Base-by-base conservation (phyloP, 2,113 vertebrate genomes). In the Scytalopus superciliaris region DNA sequence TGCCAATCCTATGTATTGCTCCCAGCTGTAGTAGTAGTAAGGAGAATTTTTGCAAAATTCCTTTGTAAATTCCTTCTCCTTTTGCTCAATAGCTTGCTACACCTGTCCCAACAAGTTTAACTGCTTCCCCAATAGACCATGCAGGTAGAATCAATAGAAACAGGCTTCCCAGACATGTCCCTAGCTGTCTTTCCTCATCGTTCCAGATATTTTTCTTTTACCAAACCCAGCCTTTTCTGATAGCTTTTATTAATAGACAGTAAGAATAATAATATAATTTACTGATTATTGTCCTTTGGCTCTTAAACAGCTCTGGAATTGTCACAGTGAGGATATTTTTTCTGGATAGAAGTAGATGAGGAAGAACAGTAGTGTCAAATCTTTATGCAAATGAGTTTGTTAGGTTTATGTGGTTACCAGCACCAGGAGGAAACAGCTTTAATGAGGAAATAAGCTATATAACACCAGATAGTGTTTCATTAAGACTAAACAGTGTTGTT, bases 191-290 rank as follows among this genome's bases (percentile, higher is more conserved):
- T 96, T 82, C 97, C 77, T 94, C 96, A 63, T 85, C n/a, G 92
- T 96, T 93, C 82, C 87, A 97, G 93, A 47, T 93, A 77, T 76
- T 96, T 55, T 80, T 77, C 75, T 84, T 97, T 90, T 67, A 86
- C 25, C 76, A 60, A 97, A 97, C 78, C 60, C 86, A 96, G 44
- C 45, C 75, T 96, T 83, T 97, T 82, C 69, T 95, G 64, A 70
- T 89, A n/a, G 49, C 42, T 96, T 96, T 86, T 96, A 57, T 94
- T 97, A 95, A 95, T 73, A 96, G 91, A 85, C 85, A 96, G 84
- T 87, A 96, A 97, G 84, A 91, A 64, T 1, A 14, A 87, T 96
- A 64, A 96, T 94, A 97, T 96, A 95, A 93, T 74, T 89, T 87
- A 40, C 50, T 83, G 72, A 88, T 96, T 94, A 79, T 60, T 95